phyloP scores from a whole-genome alignment of 2,113 vertebrate genomes.

The Physeter macrocephalus region DNA sequence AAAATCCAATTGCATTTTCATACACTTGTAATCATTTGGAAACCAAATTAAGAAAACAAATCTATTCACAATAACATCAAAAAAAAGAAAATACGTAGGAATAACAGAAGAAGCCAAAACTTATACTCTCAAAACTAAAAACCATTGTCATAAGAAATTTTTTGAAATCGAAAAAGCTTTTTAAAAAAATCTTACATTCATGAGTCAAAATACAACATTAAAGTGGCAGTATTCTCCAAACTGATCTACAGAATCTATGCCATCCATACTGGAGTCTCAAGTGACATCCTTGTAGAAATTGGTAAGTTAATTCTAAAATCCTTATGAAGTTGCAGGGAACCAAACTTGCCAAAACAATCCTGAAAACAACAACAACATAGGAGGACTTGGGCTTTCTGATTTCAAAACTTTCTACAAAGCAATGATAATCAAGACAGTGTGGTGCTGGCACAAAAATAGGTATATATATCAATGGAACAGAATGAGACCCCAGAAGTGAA shows the following conservation, averaged over 20 bases:
- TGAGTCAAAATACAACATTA: neutral
- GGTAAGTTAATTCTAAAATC: neutral
- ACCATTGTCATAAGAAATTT: neutral
- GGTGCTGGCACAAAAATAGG: neutral
- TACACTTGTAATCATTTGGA: neutral
- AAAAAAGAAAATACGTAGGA: neutral
- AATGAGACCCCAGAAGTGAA: neutral
- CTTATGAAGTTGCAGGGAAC: neutral
- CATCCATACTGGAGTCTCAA: neutral
- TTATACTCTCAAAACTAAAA: neutral
- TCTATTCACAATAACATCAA: neutral
- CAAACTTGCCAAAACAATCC: neutral
- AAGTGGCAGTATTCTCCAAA: neutral
- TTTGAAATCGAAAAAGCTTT: neutral
- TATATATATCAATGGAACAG: neutral
- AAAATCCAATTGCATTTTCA: neutral
- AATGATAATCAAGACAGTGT: neutral
- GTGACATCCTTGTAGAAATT: neutral
- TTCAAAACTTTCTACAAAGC: neutral
- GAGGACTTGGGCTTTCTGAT: neutral
- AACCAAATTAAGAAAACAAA: neutral
- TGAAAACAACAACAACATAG: neutral
- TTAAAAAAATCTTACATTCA: neutral
- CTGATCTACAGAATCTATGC: neutral
- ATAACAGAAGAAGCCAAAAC: neutral